Conservation (phyloP, 2,888 invertebrate species). For the Acleris emargana region DNA sequence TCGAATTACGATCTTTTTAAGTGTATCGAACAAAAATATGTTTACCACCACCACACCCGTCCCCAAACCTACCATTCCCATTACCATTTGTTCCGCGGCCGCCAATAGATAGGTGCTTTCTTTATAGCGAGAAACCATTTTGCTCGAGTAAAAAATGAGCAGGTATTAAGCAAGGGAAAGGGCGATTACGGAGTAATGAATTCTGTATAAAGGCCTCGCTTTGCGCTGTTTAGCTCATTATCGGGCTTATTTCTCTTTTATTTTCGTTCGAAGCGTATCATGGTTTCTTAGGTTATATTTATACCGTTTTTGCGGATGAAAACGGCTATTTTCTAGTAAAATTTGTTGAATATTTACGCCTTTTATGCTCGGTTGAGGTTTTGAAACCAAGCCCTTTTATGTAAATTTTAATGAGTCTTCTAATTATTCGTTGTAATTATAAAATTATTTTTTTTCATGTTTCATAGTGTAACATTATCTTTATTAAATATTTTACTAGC, state of each 20-base stretch:
- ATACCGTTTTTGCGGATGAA: constrained; percentile 2
- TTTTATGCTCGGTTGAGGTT: neutral
- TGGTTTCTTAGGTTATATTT: constrained; percentile 23
- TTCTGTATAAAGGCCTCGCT: constrained; percentile 42
- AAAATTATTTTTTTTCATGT: too few species aligned
- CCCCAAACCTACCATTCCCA: too few species aligned
- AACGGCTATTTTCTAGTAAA: constrained; percentile 9
- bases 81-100: constrained; percentile 19
- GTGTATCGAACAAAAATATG: too few species aligned
- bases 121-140: constrained; percentile 41
- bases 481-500: too few species aligned
- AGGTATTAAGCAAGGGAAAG: constrained; percentile 37
- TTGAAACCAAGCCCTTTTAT: too few species aligned
- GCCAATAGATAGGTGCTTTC: constrained; percentile 14
- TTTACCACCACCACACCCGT: too few species aligned
- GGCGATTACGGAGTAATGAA: constrained; percentile 46
- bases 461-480: too few species aligned
- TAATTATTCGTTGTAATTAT: too few species aligned
- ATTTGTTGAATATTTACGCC: neutral
- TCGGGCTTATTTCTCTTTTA: constrained; percentile 38
- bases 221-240: constrained; percentile 40
- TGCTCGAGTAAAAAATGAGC: constrained; percentile 39
- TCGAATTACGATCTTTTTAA: too few species aligned
- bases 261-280: constrained; percentile 21
- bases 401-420: too few species aligned